Evolutionary conservation across 2,797 vertebrate genomes (phyloP).

Genomic region (Rhabdomys pumilio): DNA sequence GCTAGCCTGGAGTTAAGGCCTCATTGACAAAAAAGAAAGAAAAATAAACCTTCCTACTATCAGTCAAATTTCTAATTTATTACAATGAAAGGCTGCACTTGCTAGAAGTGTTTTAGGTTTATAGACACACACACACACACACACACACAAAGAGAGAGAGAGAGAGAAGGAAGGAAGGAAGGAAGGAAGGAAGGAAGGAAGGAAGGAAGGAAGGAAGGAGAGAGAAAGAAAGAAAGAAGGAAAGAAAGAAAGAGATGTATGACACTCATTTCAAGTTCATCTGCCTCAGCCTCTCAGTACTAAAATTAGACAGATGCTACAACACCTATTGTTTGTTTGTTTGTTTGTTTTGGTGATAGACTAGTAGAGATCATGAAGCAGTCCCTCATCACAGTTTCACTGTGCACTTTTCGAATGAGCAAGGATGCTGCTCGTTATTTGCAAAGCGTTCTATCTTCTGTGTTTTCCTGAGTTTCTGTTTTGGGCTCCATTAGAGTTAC

Average conservation of each 20-base stretch:
- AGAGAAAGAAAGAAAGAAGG: too few relatives aligned
- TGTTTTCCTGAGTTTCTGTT: background rate
- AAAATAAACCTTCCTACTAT: constrained; percentile 55
- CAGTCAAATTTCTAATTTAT: constrained; percentile 40
- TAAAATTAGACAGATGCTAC: background rate
- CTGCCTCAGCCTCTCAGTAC: background rate
- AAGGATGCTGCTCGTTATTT: background rate
- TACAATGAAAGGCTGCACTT: constrained; percentile 53
- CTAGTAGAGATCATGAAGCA: background rate
- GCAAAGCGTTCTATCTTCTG: background rate
- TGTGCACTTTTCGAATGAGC: background rate
- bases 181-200: background rate
- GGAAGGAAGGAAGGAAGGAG: too few relatives aligned
- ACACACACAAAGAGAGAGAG: too few relatives aligned
- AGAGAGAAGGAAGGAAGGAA: too few relatives aligned
- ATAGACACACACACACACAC: background rate
- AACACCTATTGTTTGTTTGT: background rate
- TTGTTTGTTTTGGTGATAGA: background rate
- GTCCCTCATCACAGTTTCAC: background rate
- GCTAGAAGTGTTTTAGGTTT: constrained; percentile 52
- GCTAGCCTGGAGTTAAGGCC: constrained; percentile 9
- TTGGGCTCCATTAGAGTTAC: background rate
- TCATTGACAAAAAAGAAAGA: constrained; percentile 50
- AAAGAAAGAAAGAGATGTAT: background rate
- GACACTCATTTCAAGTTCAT: background rate